phyloP scores from a whole-genome alignment of 1,140 invertebrate species.

The Euura saliciscinereae region DNA sequence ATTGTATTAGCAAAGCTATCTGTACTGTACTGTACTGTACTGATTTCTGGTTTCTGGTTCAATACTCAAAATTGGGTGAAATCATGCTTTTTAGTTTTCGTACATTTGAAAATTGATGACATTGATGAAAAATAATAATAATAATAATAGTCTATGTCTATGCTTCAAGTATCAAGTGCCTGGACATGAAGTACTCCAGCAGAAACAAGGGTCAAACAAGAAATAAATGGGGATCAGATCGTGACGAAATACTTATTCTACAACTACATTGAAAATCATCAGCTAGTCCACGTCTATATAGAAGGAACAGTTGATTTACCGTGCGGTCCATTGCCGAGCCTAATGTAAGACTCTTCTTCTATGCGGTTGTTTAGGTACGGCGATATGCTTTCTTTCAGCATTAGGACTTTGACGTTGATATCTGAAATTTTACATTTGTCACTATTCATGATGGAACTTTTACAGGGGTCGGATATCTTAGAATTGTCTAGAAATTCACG shows the following conservation, averaged over 20 bases:
- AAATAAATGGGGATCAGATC: not conserved
- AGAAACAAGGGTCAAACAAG: too few relatives aligned
- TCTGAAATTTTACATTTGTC: conserved; percentile 29
- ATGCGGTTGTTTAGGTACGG: conserved; percentile 52
- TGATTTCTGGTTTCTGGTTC: too few relatives aligned
- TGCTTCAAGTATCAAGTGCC: too few relatives aligned
- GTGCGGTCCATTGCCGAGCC: conserved; percentile 54
- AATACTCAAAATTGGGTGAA: too few relatives aligned
- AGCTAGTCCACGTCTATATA: not conserved
- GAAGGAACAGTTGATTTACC: conserved; percentile 34
- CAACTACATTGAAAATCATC: not conserved
- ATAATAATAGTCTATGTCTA: too few relatives aligned
- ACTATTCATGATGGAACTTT: too few relatives aligned
- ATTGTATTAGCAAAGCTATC: not conserved
- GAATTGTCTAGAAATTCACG: not conserved
- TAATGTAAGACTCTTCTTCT: conserved; percentile 57
- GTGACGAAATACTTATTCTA: too few relatives aligned
- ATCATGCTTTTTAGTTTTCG: too few relatives aligned
- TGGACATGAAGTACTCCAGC: too few relatives aligned
- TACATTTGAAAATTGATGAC: too few relatives aligned
- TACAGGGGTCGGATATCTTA: not conserved
- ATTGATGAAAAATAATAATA: too few relatives aligned
- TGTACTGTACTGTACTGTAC: not conserved
- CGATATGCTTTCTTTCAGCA: conserved; percentile 58
- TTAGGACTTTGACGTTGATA: conserved; percentile 55